Evolutionary conservation across 2,797 vertebrate species (phyloP), one percentile per base, ranked within the genome.

Genomic region (Erethizon dorsatum): DNA sequence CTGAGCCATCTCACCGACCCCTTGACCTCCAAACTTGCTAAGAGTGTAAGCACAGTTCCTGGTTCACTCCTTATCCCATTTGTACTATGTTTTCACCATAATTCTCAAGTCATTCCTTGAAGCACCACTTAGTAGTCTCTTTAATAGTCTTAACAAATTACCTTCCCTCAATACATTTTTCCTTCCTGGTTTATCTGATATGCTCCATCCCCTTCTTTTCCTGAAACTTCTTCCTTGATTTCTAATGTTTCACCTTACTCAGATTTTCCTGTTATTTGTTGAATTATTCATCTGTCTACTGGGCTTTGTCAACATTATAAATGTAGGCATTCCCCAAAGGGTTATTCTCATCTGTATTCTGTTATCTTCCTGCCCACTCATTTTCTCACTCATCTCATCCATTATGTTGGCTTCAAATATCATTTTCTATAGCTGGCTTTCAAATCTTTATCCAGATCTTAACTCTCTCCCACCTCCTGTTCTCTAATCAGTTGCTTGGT

Each of bases 281-380:
- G 37, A 61, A 90, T 73, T 78, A 54, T 83, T 83, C 54, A 57
- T 75, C 56, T 67, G 8, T 54, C 18, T 41, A 9, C 9, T 37
- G 84, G 90, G 52, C 50, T 59, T 41, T n/a, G 0, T 61, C 5
- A 5, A 47, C 54, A 18, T 90, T 84, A n/a, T 22, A 87, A 31
- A 69, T 63, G 37, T n/a, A 84, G 83, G 24, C 71, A 45, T 92
- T 93, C 54, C 80, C n/a, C 3, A 50, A 87, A 96, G 63, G 8
- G 18, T 9, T 63, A 2, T 87, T 95, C 47, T 57, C 73, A 26
- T 59, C 82, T 63, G 15, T 80, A n/a, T 79, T 86, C 22, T 71
- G 91, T 65, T 57, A 41, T 92, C 18, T 87, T 92, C 24, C 31
- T 61, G 28, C 52, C 59, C 11, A 80, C 41, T 71, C 47, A 59